phyloP scores from a whole-genome alignment of 2,888 invertebrate species.

The Stenolophus ochropezus region DNA sequence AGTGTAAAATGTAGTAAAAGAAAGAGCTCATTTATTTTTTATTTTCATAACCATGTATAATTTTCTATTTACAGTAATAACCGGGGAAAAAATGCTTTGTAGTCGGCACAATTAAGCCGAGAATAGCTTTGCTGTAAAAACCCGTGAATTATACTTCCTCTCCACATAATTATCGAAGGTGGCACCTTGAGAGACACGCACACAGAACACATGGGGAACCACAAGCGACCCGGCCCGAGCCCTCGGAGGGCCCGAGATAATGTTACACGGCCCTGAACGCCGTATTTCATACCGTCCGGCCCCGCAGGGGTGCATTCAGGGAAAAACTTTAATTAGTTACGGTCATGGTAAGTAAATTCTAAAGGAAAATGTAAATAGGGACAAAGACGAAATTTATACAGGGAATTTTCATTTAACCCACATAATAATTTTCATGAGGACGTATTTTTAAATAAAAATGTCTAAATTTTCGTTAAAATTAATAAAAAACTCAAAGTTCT shows the following conservation, averaged over 20 bases:
- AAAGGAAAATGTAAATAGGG: conserved; percentile 26
- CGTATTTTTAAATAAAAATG: not conserved
- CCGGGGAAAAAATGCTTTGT: conserved; percentile 10
- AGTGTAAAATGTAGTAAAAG: too few species aligned
- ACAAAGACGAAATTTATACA: conserved; percentile 3
- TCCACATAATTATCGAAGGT: conserved; percentile 30
- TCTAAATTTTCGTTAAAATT: too few species aligned
- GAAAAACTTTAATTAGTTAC: conserved; percentile 41
- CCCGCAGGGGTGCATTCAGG: conserved; percentile 26
- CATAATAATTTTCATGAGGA: not conserved
- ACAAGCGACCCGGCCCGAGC: conserved; percentile 48
- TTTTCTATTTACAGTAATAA: not conserved
- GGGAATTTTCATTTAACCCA: conserved; percentile 16
- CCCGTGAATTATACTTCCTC: conserved; percentile 50
- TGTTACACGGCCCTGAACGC: conserved; percentile 57
- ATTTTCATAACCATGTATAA: not conserved
- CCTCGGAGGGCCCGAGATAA: conserved; percentile 53
- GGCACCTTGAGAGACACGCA: not conserved
- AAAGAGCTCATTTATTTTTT: too few species aligned
- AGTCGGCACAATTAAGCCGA: conserved; percentile 8
- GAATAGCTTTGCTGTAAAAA: not conserved
- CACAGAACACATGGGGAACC: conserved; percentile 20
- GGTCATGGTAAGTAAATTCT: conserved; percentile 24
- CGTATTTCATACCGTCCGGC: conserved; percentile 47
- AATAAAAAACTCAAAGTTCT: too few species aligned